These are phyloP conservation scores for Coracias cyanogaster DNA, from an alignment of 2,797 vertebrate genomes.

Conservation along the genomic window DNA sequence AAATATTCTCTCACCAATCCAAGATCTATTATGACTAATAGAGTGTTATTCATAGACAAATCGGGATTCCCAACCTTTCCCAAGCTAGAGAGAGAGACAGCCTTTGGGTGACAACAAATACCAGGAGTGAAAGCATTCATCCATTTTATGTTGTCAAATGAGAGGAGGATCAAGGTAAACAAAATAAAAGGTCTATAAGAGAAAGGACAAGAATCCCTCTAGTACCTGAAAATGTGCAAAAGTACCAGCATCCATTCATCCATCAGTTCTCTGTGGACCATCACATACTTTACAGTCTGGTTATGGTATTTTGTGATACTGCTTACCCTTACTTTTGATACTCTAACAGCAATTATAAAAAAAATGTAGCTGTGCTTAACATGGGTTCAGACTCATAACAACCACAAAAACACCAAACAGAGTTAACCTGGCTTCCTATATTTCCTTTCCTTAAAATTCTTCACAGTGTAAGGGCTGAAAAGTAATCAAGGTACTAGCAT, in stretches of 20 bases:
- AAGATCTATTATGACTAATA: neutral
- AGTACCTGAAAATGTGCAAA: neutral
- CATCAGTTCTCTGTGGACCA: neutral
- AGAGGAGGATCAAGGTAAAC: neutral
- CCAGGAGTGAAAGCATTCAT: slow-evolving; percentile 10
- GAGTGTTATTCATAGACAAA: neutral
- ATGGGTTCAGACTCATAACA: neutral
- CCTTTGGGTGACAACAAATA: neutral
- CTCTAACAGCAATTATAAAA: neutral
- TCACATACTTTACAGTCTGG: neutral
- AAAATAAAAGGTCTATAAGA: neutral
- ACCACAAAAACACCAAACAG: neutral
- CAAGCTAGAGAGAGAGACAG: neutral
- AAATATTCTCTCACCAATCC: neutral
- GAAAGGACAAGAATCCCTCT: neutral
- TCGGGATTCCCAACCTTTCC: neutral
- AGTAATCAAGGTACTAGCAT: neutral
- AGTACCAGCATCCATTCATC: neutral
- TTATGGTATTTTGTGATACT: neutral
- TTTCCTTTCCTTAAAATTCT: neutral
- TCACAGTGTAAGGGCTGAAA: neutral
- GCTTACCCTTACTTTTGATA: neutral
- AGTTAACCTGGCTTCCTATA: neutral
- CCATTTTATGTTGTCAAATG: neutral
- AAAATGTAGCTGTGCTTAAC: neutral